phyloP scores from a whole-genome alignment of 2,888 invertebrate genomes.

The Portevinia maculata region DNA sequence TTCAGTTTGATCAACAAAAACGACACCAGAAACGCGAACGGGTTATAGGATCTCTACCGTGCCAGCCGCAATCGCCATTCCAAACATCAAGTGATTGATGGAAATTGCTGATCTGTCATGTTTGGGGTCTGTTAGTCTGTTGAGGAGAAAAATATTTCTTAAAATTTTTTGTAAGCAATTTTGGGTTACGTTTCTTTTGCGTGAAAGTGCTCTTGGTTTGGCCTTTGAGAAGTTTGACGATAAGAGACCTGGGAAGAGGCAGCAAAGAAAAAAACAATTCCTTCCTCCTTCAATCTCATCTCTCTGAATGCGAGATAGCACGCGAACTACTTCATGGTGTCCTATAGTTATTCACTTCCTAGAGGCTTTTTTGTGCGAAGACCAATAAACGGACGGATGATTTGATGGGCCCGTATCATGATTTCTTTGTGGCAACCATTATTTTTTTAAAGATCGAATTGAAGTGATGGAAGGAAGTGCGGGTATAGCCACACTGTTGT shows the following conservation, averaged over 20 bases:
- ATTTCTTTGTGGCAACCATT: slow-evolving; percentile 22
- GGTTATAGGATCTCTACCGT: slow-evolving; percentile 49
- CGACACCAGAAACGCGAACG: slow-evolving; percentile 52
- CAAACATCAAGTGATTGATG: slow-evolving; percentile 64
- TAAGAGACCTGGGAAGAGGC: not conserved
- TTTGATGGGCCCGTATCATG: slow-evolving; percentile 37
- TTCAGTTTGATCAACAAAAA: slow-evolving; percentile 69
- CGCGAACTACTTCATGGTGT: slow-evolving; percentile 60
- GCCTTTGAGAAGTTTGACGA: slow-evolving; percentile 55
- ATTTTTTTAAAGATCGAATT: slow-evolving; percentile 26
- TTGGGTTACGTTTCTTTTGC: slow-evolving; percentile 38
- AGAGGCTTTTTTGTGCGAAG: slow-evolving; percentile 49
- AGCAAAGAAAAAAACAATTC: slow-evolving; percentile 1
- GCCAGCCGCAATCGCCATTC: slow-evolving; percentile 26
- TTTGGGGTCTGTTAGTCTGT: slow-evolving; percentile 71
- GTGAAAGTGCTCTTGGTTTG: slow-evolving; percentile 55
- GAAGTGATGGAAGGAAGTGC: slow-evolving; percentile 26
- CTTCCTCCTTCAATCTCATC: slow-evolving; percentile 23
- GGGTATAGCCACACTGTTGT: slow-evolving; percentile 64
- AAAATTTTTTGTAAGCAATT: slow-evolving; percentile 23
- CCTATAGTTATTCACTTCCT: slow-evolving; percentile 45
- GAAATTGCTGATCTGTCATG: slow-evolving; percentile 72
- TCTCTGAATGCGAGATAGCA: slow-evolving; percentile 39
- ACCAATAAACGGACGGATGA: slow-evolving; percentile 12
- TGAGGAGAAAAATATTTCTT: slow-evolving; percentile 32